These are phyloP conservation scores for Todiramphus chloris DNA, from an alignment of 2,113 vertebrate genomes.

Conservation along the genomic window DNA sequence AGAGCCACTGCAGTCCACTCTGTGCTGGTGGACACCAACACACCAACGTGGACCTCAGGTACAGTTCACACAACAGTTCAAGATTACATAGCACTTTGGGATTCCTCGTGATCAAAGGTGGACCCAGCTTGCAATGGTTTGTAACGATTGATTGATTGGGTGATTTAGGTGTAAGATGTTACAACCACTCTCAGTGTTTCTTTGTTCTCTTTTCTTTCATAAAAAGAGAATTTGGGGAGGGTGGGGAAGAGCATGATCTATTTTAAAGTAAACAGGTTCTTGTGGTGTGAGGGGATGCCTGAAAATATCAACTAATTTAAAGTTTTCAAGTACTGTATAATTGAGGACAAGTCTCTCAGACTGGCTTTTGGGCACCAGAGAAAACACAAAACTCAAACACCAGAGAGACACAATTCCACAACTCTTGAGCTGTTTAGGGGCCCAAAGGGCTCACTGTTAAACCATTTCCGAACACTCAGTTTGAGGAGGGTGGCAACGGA, in stretches of 20 bases:
- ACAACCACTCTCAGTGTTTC: background rate
- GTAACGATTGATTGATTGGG: too few relatives aligned
- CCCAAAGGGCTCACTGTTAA: background rate
- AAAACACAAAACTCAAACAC: background rate
- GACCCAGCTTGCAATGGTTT: background rate
- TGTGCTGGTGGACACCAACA: background rate
- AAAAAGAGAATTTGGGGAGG: background rate
- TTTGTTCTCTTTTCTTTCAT: background rate
- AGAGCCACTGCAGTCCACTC: background rate
- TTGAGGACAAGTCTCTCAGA: background rate
- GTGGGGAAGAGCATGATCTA: rapidly evolving
- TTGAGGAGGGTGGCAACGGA: background rate
- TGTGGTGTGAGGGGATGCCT: background rate
- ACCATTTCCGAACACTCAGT: background rate
- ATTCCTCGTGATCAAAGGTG: background rate
- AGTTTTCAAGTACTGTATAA: background rate
- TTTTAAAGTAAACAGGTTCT: background rate
- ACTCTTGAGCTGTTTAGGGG: background rate
- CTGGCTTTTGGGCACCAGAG: background rate
- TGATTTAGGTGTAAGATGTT: background rate
- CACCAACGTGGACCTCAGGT: background rate
- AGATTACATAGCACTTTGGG: conserved; percentile 1
- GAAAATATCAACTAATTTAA: background rate
- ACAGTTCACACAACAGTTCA: background rate
- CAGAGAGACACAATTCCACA: background rate